These are phyloP conservation scores for Stomatorhinus ivindoensis DNA, from an alignment of 2,113 vertebrate species.

Conservation along the genomic window DNA sequence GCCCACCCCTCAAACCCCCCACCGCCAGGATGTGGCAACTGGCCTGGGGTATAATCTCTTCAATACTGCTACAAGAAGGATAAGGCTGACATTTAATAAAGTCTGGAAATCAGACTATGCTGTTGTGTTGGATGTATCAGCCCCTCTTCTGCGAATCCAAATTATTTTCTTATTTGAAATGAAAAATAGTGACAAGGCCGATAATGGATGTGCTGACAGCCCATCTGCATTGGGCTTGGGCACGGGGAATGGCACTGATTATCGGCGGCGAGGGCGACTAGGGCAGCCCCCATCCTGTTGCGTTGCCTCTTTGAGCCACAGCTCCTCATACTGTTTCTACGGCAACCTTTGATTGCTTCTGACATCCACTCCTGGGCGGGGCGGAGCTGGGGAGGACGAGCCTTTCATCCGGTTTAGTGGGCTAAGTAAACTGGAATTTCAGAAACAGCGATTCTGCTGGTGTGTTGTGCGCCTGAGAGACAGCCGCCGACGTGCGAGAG, in stretches of 20 bases:
- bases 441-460: background rate
- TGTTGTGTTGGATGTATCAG: conserved; percentile 11
- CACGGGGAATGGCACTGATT: background rate
- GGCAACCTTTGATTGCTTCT: conserved; percentile 14
- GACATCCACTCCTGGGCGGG: conserved; percentile 4
- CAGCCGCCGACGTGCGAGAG: background rate
- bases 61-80: conserved; percentile 45
- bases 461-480: background rate
- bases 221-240: conserved; percentile 15
- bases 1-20: conserved; percentile 25
- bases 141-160: background rate
- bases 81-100: conserved; percentile 58
- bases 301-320: conserved; percentile 32
- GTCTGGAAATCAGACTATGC: conserved; percentile 21
- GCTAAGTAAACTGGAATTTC: conserved; percentile 9
- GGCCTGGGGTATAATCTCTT: conserved; percentile 55
- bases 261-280: background rate
- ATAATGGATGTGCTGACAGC: conserved; percentile 50
- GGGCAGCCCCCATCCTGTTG: background rate
- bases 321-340: conserved; percentile 14
- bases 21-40: background rate
- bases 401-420: background rate
- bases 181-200: conserved; percentile 45
- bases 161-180: conserved; percentile 24
- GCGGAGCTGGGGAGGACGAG: background rate